phyloP scores from a whole-genome alignment of 1,140 invertebrate species.

The Heliconius himera region DNA sequence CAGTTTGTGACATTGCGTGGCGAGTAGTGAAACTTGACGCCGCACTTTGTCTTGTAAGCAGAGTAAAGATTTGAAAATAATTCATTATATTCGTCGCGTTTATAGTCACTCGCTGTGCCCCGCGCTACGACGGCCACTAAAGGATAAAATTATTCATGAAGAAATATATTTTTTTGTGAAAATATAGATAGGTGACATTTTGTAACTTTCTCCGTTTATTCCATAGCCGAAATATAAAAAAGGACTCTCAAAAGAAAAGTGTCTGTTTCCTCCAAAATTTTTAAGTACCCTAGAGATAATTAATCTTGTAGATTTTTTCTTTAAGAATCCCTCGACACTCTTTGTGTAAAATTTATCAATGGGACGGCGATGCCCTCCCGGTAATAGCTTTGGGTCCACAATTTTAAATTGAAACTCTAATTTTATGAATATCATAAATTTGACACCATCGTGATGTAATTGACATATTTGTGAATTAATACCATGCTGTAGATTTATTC shows the following conservation, averaged over 20 bases:
- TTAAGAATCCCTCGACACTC: conserved; percentile 8
- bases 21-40: too few relatives aligned
- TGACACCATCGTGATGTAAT: too few relatives aligned
- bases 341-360: conserved; percentile 13
- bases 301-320: conserved; percentile 14
- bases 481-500: too few relatives aligned
- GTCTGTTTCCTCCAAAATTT: conserved; percentile 10
- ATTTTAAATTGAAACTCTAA: conserved; percentile 1
- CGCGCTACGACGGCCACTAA: too few relatives aligned
- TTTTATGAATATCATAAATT: neutral
- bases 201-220: neutral
- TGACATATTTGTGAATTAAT: too few relatives aligned
- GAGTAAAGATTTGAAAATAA: too few relatives aligned
- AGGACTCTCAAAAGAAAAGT: neutral
- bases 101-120: too few relatives aligned
- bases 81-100: too few relatives aligned
- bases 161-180: too few relatives aligned
- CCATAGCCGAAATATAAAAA: neutral
- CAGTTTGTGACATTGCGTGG: too few relatives aligned
- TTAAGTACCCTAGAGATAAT: conserved; percentile 12
- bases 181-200: neutral
- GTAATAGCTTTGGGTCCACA: conserved; percentile 13
- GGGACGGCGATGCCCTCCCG: neutral
- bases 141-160: too few relatives aligned
- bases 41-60: too few relatives aligned